Evolutionary conservation across 2,113 vertebrate genomes (phyloP), one percentile per base, ranked within the genome.

Genomic region (Cavia porcellus): DNA sequence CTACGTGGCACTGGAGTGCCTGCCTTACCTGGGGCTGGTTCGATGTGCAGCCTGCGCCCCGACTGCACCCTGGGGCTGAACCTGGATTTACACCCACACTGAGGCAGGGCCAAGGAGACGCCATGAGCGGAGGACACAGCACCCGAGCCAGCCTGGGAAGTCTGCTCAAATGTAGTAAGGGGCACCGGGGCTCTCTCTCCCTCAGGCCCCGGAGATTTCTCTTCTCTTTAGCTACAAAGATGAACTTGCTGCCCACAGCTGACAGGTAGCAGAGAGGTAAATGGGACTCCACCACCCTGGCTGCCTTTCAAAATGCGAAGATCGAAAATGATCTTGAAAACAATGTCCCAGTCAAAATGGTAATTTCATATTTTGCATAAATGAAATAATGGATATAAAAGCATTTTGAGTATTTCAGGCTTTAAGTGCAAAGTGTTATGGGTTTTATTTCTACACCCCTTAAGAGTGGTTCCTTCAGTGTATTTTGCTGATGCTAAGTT

Each of bases 401-500:
- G 52, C 77, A 70, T 61, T 61, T 92, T 79, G 10, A n/a, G 50
- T 85, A 96, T 66, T 25, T 64, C 14, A 64, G 42, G 42, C 77
- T 92, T 92, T 88, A 38, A 79, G 80, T 68, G 45, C 59, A 59
- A 86, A 79, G 35, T 55, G 52, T 90, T 93, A 89, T 74, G 94
- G 90, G 80, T 90, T 88, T 95, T 75, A 64, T 64, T 84, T 97
- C 92, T 79, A 45, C 3, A 17, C 70, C 64, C 90, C 81, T 94
- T 81, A 86, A 86, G 81, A 95, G 88, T 30, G 2, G 17, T 70
- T 90, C 64, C 72, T 83, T 94, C 28, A 22, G 52, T 72, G 55
- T 57, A 87, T 70, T 86, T 45, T 59, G 25, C 86, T 68, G 3
- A 82, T 50, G 45, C 75, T 86, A 96, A 95, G 82, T 91, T 92